These are phyloP conservation scores for Zelleria hepariella DNA, from an alignment of 2,888 invertebrate species.

Conservation along the genomic window DNA sequence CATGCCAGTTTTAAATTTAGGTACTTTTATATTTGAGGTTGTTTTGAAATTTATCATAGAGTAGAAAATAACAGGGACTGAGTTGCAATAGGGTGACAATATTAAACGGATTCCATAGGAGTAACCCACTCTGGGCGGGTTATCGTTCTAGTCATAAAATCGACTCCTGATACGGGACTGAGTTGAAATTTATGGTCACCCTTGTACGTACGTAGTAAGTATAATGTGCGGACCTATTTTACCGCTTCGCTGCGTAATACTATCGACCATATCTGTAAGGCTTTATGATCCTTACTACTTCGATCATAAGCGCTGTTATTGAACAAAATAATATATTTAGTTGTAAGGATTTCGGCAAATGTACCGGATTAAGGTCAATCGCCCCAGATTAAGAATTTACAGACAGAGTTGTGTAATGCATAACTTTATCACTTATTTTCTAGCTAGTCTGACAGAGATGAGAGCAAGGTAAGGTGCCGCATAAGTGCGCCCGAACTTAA, in stretches of 20 bases:
- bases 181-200: constrained; percentile 2
- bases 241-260: neutral
- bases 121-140: neutral
- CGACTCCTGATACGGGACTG: neutral
- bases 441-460: no score
- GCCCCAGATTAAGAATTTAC: neutral
- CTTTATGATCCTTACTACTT: neutral
- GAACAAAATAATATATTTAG: neutral
- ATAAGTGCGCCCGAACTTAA: no score
- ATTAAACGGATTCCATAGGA: neutral
- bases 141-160: constrained; percentile 1
- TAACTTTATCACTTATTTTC: no score
- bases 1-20: no score
- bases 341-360: neutral
- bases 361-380: neutral
- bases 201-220: neutral
- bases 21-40: no score
- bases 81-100: neutral
- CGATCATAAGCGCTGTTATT: neutral
- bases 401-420: neutral
- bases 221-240: neutral
- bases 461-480: no score
- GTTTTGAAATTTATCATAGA: no score
- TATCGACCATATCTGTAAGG: neutral
- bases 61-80: no score